A percentile compares a stretch with the other conserved stretches of the same genome.
phyloP scores from a whole-genome alignment of 2,888 invertebrate species.

The Eurois occulta region DNA sequence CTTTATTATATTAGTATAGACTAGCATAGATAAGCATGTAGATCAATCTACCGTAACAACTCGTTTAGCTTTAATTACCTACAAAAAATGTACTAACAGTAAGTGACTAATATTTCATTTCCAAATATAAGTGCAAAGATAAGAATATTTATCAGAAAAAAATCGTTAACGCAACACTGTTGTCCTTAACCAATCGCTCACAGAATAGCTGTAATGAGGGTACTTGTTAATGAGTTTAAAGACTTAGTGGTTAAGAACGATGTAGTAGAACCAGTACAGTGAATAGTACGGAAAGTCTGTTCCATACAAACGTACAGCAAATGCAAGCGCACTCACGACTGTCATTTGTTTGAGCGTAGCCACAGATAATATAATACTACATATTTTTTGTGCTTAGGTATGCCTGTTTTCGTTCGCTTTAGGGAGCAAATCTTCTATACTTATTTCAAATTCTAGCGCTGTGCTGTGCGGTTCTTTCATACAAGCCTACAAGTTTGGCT shows the following conservation, averaged over 20 bases:
- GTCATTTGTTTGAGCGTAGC: background rate
- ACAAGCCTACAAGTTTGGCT: background rate
- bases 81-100: background rate
- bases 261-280: background rate
- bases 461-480: background rate
- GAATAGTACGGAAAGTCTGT: background rate
- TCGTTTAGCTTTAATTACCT: background rate
- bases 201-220: background rate
- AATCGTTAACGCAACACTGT: background rate
- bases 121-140: background rate
- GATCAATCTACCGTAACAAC: background rate
- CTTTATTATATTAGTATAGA: too few relatives aligned
- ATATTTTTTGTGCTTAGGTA: background rate
- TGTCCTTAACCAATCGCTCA: conserved; percentile 13
- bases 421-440: background rate
- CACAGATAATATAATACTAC: too few relatives aligned
- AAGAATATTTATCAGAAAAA: background rate
- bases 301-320: background rate
- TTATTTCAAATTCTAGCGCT: background rate
- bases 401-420: background rate
- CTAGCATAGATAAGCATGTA: too few relatives aligned
- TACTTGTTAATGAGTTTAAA: background rate
- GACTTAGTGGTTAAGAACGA: background rate
- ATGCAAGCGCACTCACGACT: background rate
- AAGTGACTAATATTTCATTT: background rate